Base-by-base conservation (phyloP, 2,888 invertebrate genomes). In the Lasiommata megera region DNA sequence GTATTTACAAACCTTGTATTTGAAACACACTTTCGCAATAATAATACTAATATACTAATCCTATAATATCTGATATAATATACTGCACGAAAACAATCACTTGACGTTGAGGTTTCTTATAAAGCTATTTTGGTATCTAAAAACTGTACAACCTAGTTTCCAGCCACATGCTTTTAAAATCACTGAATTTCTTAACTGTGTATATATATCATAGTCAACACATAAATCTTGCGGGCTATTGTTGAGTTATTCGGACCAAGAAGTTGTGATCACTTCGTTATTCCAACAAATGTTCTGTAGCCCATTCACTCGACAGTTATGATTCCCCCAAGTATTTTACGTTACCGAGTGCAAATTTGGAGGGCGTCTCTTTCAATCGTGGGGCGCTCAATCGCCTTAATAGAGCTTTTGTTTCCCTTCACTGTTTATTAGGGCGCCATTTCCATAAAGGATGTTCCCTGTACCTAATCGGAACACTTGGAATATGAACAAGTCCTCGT, bases 331-430 rank as follows among this genome's bases (percentile, higher is more conserved):
- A 60, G 55, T 58, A 41, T 58, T 52, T 53, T 50, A 58, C 41
- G 57, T 43, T 53, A 58, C 59, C 50, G 59, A 53, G 60, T 62
- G 63, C 61, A 60, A 63, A 66, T 64, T 66, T 58, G 54, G 60
- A 53, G 57, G 48, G 58, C 46, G 56, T 61, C 56, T 50, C 47
- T 54, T 60, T 62, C 61, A 57, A 64, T 55, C 46, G 48, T 54
- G 60, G 64, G 63, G 60, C 41, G 56, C 57, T 51, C 57, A 55
- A 61, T 65, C 58, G 63, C 58, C 56, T 58, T 63, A 61, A 60
- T 53, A 56, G 56, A 56, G 54, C 58, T 61, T 62, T 61, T 65
- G 61, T 65, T 61, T 62, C 55, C 44, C 38, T 48, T 54, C 56
- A 48, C 40, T 59, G 61, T 61, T 64, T 62, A 57, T 61, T 51